Percentiles rank a stretch among this genome's conserved stretches.
These are phyloP conservation scores for Apodemia hepburni DNA, from an alignment of 2,888 invertebrate species.

Conservation along the genomic window DNA sequence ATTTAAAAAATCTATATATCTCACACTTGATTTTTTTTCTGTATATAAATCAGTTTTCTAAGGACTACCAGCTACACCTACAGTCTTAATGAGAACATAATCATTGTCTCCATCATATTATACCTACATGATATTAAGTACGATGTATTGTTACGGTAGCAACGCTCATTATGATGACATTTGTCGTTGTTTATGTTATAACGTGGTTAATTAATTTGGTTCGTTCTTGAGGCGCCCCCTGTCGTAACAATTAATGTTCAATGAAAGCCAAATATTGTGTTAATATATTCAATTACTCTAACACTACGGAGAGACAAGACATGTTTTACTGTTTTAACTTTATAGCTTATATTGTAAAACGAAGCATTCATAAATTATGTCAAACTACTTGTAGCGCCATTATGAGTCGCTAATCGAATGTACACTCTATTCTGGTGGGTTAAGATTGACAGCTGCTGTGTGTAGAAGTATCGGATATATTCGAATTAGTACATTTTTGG, in stretches of 20 bases:
- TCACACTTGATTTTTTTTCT: no score
- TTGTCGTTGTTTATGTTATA: no score
- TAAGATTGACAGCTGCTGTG: not conserved
- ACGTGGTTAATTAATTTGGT: not conserved
- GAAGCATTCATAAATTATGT: constrained; percentile 3
- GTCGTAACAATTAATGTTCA: not conserved
- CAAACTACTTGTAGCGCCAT: not conserved
- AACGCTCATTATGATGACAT: no score
- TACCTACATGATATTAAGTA: no score
- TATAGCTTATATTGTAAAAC: constrained; percentile 1
- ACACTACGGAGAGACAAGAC: not conserved
- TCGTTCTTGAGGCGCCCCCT: not conserved
- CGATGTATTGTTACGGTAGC: no score
- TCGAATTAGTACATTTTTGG: not conserved
- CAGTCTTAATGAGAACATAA: no score
- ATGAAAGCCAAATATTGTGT: not conserved
- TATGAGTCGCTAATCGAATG: not conserved
- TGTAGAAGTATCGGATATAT: not conserved
- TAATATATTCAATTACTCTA: not conserved
- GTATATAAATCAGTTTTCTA: no score
- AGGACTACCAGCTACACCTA: no score
- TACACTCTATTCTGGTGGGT: not conserved
- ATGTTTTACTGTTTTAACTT: constrained; percentile 10
- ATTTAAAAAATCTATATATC: no score
- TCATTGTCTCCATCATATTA: no score